These are phyloP conservation scores for Disparrhopalites patrizii DNA, from an alignment of 2,888 invertebrate species.

Conservation along the genomic window DNA sequence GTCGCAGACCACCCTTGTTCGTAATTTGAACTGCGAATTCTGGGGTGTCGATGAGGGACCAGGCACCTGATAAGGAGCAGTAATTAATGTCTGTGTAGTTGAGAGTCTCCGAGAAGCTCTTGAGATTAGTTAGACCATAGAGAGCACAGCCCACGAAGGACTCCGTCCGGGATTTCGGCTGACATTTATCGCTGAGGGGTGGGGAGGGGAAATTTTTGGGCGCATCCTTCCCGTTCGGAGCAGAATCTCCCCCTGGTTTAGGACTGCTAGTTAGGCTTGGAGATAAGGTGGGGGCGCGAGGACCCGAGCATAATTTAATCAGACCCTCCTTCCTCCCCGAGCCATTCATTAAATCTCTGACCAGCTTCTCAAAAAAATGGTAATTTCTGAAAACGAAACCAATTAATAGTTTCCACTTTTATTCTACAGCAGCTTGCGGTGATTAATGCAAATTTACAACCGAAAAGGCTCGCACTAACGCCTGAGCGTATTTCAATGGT, in stretches of 20 bases:
- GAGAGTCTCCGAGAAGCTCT: slow-evolving; percentile 45
- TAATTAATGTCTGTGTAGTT: slow-evolving; percentile 42
- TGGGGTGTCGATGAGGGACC: slow-evolving; percentile 47
- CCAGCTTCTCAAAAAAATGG: slow-evolving; percentile 46
- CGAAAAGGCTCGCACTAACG: no score
- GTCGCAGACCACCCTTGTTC: slow-evolving; percentile 46
- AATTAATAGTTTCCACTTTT: not conserved
- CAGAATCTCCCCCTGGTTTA: not conserved
- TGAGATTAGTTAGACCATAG: slow-evolving; percentile 47
- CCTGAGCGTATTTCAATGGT: no score
- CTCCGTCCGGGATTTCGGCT: slow-evolving; percentile 29
- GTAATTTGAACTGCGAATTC: slow-evolving; percentile 48
- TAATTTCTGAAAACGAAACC: slow-evolving; percentile 40
- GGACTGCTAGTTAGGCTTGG: not conserved
- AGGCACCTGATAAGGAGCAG: slow-evolving; percentile 47
- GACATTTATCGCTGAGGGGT: slow-evolving; percentile 30
- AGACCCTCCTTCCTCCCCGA: slow-evolving; percentile 32
- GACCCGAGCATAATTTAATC: slow-evolving; percentile 33
- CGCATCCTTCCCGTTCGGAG: not conserved
- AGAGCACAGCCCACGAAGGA: slow-evolving; percentile 45
- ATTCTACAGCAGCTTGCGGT: not conserved
- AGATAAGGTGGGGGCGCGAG: not conserved
- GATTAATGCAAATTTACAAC: not conserved
- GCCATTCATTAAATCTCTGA: slow-evolving; percentile 36
- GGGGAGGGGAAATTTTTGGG: not conserved